Percentiles rank a stretch among this genome's conserved stretches.
Evolutionary conservation across 2,888 invertebrate genomes (phyloP).

Genomic region (Calliphora vomitoria): DNA sequence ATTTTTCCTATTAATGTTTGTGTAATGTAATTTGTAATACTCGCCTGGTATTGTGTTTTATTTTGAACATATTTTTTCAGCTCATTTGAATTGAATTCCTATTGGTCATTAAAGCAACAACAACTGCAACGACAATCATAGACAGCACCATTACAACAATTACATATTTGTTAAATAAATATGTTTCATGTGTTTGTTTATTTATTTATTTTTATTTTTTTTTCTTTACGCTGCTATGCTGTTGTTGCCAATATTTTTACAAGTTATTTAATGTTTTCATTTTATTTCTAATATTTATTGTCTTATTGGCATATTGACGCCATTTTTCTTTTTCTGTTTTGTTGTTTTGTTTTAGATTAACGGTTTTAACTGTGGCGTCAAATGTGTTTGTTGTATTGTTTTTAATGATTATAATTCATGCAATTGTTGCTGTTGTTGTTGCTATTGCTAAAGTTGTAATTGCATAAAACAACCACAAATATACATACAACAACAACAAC

Average conservation of each 20-base stretch:
- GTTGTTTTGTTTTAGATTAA: neutral
- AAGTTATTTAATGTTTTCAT: slow-evolving; percentile 28
- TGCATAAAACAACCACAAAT: neutral
- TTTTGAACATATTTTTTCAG: slow-evolving; percentile 10
- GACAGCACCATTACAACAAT: neutral
- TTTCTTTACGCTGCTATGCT: neutral
- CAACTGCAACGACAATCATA: neutral
- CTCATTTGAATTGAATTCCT: slow-evolving; percentile 66
- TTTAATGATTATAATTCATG: slow-evolving; percentile 43
- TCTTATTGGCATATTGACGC: slow-evolving; percentile 53
- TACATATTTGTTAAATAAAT: slow-evolving; percentile 33
- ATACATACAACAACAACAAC: no score
- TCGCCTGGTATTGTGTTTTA: slow-evolving; percentile 2
- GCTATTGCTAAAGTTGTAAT: neutral
- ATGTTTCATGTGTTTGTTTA: slow-evolving; percentile 16
- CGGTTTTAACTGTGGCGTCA: neutral
- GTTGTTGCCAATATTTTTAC: slow-evolving; percentile 33
- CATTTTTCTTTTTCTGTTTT: slow-evolving; percentile 38
- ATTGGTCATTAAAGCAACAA: slow-evolving; percentile 69
- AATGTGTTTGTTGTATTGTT: slow-evolving; percentile 17
- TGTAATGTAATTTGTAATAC: slow-evolving; percentile 46
- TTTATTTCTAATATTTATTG: slow-evolving; percentile 37
- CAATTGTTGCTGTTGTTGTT: slow-evolving; percentile 10
- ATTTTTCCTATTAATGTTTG: slow-evolving; percentile 22
- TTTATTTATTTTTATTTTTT: slow-evolving; percentile 12